Evolutionary conservation across 2,113 vertebrate species (phyloP).

Genomic region (Petroica traversi): DNA sequence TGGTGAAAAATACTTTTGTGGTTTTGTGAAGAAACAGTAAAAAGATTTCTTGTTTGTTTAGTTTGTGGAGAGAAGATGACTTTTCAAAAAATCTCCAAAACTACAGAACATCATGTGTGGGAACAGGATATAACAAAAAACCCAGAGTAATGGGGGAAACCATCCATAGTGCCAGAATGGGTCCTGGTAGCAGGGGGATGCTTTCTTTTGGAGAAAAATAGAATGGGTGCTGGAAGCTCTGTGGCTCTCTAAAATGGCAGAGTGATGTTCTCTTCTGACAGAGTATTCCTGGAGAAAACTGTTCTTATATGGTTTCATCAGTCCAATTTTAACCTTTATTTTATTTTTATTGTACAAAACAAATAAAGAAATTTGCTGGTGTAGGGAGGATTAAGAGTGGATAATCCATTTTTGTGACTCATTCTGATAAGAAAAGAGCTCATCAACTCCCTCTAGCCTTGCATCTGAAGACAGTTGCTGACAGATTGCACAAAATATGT

Average conservation of each 20-base stretch:
- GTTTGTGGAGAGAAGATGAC: not conserved
- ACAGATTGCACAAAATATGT: constrained; percentile 58
- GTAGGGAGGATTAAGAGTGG: constrained; percentile 37
- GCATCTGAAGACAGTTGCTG: constrained; percentile 40
- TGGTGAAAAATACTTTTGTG: not conserved
- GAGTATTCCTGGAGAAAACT: not conserved
- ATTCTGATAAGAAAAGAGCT: constrained; percentile 44
- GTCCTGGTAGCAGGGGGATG: not conserved
- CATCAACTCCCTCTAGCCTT: constrained; percentile 16
- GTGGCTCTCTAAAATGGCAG: not conserved
- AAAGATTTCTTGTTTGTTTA: not conserved
- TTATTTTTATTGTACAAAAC: constrained; percentile 21
- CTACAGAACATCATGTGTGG: not conserved
- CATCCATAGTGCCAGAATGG: not conserved
- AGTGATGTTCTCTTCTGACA: not conserved
- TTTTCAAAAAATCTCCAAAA: not conserved
- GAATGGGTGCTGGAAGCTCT: not conserved
- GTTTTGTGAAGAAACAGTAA: not conserved
- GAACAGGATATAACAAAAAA: not conserved
- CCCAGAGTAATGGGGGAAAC: not conserved
- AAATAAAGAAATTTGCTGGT: not conserved
- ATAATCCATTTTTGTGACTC: constrained; percentile 59
- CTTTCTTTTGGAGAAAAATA: not conserved
- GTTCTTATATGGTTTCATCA: not conserved
- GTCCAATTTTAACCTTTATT: not conserved